Base-by-base conservation (phyloP, 2,888 invertebrate genomes). In the Petrophora chlorosata region DNA sequence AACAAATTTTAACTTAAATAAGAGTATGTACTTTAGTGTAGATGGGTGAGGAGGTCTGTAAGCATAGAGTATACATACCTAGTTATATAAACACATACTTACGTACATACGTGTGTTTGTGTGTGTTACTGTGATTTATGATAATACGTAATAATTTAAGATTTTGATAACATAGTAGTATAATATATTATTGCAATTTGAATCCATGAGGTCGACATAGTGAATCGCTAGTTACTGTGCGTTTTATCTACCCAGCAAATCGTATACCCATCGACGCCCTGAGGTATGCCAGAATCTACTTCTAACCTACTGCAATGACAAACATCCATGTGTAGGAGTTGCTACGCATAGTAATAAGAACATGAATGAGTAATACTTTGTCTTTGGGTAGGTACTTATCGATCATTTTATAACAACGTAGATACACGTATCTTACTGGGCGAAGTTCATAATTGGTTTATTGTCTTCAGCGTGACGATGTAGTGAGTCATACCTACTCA, bases 401-500 rank as follows among this genome's bases (percentile, higher is more conserved):
- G 19, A 28, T 25, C 10, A 25, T 32, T 33, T 34, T 16, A 53
- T 39, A 33, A 28, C 35, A 29, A 35, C 45, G 30, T 29, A 22
- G 39, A 45, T 49, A 50, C 55, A 55, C 56, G 40, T 61, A 60
- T 61, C 48, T 50, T 39, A 35, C 40, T 23, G 13, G 34, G 41
- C 26, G 10, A 47, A 53, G 54, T 56, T 65, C 65, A 63, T 68
- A 70, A 67, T 73, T 70, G 69, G 67, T 67, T 70, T 72, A 73
- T 75, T 70, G 67, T 72, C 56, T 63, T 49, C 46, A 57, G 54
- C 68, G 61, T 65, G 57, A 62, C 60, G 65, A 64, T 59, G 38
- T 40, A 41, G 48, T 77, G 75, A 76, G 45, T 78, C 79, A 78
- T 51, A n/a, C n/a, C n/a, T n/a, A n/a, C n/a, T n/a, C n/a, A n/a